These are phyloP conservation scores for Epizoanthus rinbou DNA, from an alignment of 92 coral and sea anemone species.

Conservation along the genomic window DNA sequence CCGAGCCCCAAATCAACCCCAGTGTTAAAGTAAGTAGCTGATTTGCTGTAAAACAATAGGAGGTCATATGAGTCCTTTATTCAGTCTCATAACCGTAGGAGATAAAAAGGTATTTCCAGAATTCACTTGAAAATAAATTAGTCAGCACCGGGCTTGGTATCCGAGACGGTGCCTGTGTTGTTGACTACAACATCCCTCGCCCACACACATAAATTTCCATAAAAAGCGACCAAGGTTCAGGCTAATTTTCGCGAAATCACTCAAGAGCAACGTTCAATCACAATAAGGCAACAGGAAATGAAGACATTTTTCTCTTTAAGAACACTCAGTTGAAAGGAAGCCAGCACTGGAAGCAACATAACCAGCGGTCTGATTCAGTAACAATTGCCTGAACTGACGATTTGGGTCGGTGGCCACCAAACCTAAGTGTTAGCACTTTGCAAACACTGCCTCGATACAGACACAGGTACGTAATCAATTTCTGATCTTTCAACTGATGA, in stretches of 20 bases:
- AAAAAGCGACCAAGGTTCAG: neutral
- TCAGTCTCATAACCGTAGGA: slow-evolving; percentile 46
- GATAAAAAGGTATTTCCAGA: slow-evolving; percentile 44
- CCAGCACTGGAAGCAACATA: slow-evolving; percentile 25
- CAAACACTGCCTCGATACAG: neutral
- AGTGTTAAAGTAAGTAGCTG: slow-evolving; percentile 2
- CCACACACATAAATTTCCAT: neutral
- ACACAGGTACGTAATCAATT: slow-evolving; percentile 4
- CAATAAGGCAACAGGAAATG: slow-evolving; percentile 44
- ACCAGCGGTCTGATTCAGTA: neutral
- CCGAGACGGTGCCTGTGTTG: neutral
- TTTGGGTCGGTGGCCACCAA: slow-evolving; percentile 13
- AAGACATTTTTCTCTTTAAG: slow-evolving; percentile 37
- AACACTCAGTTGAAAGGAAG: slow-evolving; percentile 30
- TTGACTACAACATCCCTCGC: slow-evolving; percentile 10
- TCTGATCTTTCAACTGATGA: neutral
- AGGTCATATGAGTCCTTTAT: slow-evolving; percentile 38
- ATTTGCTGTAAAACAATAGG: slow-evolving; percentile 35
- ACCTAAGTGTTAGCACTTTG: neutral
- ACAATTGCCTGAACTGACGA: slow-evolving; percentile 26
- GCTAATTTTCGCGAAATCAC: slow-evolving; percentile 44
- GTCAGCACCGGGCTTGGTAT: neutral
- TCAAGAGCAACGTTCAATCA: slow-evolving; percentile 40
- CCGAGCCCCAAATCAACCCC: neutral
- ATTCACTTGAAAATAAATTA: slow-evolving; percentile 34